These are phyloP conservation scores for Ashinkailepas kermadecensis DNA, from an alignment of 2,888 invertebrate species.

Conservation along the genomic window DNA sequence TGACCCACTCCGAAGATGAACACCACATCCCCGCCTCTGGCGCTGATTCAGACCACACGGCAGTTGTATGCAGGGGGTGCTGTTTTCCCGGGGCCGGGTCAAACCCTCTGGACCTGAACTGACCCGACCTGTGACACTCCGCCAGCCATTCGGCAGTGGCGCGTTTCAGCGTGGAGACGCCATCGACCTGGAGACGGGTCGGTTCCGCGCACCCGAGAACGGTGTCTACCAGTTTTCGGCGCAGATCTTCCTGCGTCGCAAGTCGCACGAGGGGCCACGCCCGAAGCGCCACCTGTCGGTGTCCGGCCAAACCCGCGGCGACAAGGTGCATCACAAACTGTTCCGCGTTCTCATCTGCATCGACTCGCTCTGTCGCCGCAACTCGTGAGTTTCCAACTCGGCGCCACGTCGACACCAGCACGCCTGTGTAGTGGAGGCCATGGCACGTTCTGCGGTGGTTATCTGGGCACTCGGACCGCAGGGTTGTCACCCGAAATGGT, in stretches of 20 bases:
- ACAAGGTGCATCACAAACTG: neutral
- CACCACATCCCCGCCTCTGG: too few relatives aligned
- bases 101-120: neutral
- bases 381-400: neutral
- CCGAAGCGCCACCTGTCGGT: neutral
- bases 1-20: too few relatives aligned
- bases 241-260: neutral
- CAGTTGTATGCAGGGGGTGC: too few relatives aligned
- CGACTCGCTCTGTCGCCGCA: neutral
- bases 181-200: neutral
- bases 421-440: too few relatives aligned
- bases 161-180: neutral
- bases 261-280: neutral
- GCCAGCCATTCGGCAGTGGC: conserved; percentile 7
- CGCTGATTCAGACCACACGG: too few relatives aligned
- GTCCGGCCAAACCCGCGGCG: neutral
- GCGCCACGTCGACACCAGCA: too few relatives aligned
- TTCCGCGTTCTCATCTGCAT: neutral
- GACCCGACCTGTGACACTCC: neutral
- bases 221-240: conserved; percentile 8
- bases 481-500: too few relatives aligned
- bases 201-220: conserved; percentile 3
- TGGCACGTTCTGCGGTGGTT: too few relatives aligned
- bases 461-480: too few relatives aligned
- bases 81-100: too few relatives aligned